phyloP scores from a whole-genome alignment of 2,113 vertebrate species.

The Glaucidium brasilianum region DNA sequence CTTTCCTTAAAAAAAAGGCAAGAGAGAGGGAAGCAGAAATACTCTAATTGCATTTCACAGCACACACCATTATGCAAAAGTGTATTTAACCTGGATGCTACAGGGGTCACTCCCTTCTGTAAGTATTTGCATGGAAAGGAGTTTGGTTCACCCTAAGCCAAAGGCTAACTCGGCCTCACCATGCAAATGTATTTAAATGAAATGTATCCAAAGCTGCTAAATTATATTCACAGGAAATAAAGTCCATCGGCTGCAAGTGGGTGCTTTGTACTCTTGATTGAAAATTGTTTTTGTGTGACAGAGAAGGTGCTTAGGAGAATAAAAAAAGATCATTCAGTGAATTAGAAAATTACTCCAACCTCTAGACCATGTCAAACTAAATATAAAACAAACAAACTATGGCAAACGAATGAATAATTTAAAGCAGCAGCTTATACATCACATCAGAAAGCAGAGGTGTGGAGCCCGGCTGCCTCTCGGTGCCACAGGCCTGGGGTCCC shows the following conservation, averaged over 20 bases:
- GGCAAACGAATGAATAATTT: constrained; percentile 44
- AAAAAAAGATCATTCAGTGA: constrained; percentile 44
- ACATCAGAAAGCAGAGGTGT: background rate
- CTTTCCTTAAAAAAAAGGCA: background rate
- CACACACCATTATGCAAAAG: background rate
- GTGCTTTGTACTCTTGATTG: constrained; percentile 14
- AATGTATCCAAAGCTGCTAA: background rate
- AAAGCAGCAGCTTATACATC: background rate
- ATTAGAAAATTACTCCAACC: constrained; percentile 62
- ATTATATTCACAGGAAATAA: background rate
- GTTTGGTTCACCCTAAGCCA: background rate
- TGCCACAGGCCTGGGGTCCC: too few species aligned
- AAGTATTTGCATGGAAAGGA: background rate
- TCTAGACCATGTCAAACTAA: constrained; percentile 40
- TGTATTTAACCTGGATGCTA: background rate
- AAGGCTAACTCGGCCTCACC: background rate
- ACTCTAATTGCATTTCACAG: background rate
- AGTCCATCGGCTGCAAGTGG: background rate
- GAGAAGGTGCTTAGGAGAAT: constrained; percentile 41
- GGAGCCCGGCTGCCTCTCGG: background rate
- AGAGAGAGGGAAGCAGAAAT: background rate
- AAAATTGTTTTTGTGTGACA: constrained; percentile 21
- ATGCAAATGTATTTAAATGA: constrained; percentile 15
- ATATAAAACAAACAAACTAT: constrained; percentile 53
- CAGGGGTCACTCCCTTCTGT: background rate